Evolutionary conservation across 2,797 vertebrate species (phyloP).

Genomic region (Hypotaenidia philippensis): DNA sequence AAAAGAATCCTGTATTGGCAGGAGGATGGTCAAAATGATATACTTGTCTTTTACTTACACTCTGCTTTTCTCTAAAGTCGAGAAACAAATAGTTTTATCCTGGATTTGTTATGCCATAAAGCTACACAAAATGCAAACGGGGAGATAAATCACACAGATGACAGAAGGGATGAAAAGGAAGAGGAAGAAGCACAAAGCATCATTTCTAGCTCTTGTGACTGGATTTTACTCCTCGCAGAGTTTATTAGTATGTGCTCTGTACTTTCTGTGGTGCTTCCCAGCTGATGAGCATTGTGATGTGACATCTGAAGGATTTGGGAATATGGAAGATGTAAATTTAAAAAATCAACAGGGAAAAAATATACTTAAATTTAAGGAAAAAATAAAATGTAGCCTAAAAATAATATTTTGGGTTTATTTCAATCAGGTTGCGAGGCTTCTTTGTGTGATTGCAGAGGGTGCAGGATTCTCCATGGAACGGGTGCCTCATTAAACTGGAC

Average conservation of each 20-base stretch:
- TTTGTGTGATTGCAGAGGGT: background rate
- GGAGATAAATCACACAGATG: background rate
- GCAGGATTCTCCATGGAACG: background rate
- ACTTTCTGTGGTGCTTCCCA: background rate
- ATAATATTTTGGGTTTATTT: background rate
- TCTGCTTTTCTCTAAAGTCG: background rate
- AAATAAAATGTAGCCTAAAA: background rate
- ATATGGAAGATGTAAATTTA: background rate
- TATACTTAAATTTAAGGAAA: background rate
- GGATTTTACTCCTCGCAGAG: background rate
- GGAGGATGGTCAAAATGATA: background rate
- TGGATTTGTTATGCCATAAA: conserved; percentile 31
- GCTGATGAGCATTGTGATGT: background rate
- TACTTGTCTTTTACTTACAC: background rate
- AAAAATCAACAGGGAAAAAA: background rate
- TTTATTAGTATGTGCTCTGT: background rate
- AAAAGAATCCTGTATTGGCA: background rate
- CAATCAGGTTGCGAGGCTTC: background rate
- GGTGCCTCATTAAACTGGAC: conserved; percentile 28
- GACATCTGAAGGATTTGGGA: background rate
- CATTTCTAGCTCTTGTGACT: background rate
- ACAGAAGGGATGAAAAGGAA: background rate
- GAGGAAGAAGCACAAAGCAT: background rate
- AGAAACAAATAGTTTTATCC: background rate
- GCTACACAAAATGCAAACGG: background rate